A percentile compares a stretch with the other conserved stretches of the same genome.
Conservation (phyloP, 1,140 invertebrate species). For the Plectrocnemia conspersa region DNA sequence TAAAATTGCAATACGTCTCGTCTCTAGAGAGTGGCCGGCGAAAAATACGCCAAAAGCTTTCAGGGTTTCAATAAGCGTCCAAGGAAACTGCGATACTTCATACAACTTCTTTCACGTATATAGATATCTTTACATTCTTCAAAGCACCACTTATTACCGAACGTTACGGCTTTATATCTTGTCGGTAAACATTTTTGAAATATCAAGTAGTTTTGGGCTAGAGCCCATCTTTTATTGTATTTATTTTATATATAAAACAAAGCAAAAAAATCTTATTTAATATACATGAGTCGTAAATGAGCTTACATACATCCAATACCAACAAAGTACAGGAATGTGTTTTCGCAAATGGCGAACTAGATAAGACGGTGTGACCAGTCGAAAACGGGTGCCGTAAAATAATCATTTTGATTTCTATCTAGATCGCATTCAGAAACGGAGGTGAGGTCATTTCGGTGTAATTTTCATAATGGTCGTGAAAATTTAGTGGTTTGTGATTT, state of each 20-base stretch:
- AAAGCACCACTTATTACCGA: constrained; percentile 19
- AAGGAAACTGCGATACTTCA: constrained; percentile 3
- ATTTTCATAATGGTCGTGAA: no score
- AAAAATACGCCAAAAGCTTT: constrained; percentile 24
- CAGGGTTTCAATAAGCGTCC: constrained; percentile 26
- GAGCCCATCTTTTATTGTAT: no score
- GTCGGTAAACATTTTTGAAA: constrained; percentile 9
- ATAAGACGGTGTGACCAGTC: constrained; percentile 8
- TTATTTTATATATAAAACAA: no score
- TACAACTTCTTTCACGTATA: not conserved
- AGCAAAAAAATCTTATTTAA: no score
- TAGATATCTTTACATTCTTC: not conserved
- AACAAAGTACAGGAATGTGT: no score
- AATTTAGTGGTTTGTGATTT: no score
- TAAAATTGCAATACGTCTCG: constrained; percentile 10
- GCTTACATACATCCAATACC: no score
- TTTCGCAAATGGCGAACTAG: constrained; percentile 13
- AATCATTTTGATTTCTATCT: constrained; percentile 27
- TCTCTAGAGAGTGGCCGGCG: constrained; percentile 17
- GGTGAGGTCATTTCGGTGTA: no score
- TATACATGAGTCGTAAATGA: no score
- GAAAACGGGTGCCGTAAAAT: constrained; percentile 20
- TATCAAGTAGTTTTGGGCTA: no score
- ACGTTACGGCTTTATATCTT: constrained; percentile 8
- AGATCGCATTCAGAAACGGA: no score